A percentile compares a stretch with the other conserved stretches of the same genome.
These are phyloP conservation scores for Sorex araneus DNA, from an alignment of 2,113 vertebrate genomes.

Conservation along the genomic window DNA sequence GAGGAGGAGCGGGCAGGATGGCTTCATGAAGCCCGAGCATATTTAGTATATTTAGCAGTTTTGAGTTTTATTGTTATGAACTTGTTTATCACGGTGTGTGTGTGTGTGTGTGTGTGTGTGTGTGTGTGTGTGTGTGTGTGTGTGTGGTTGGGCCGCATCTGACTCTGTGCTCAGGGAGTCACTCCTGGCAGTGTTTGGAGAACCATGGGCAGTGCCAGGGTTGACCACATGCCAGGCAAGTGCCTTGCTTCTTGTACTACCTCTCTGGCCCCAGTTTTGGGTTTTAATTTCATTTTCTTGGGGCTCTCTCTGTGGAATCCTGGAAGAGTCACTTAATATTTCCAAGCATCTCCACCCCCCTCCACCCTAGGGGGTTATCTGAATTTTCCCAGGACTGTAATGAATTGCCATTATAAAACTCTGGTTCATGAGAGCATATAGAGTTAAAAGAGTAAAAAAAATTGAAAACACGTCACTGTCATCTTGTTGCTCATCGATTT, in stretches of 20 bases:
- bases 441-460: slow-evolving; percentile 57
- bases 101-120: too few relatives aligned
- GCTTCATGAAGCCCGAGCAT: neutral
- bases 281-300: slow-evolving; percentile 47
- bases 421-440: slow-evolving; percentile 2
- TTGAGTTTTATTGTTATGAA: neutral
- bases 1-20: neutral
- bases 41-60: slow-evolving; percentile 2
- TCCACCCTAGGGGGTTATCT: neutral
- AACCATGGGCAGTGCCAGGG: too few relatives aligned
- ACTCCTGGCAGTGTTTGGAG: too few relatives aligned
- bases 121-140: too few relatives aligned
- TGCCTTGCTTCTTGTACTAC: too few relatives aligned
- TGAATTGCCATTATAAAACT: slow-evolving; percentile 43
- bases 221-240: too few relatives aligned
- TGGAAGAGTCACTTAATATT: slow-evolving; percentile 57
- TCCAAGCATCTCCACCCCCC: neutral
- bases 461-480: too few relatives aligned
- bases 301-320: neutral
- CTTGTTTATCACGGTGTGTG: too few relatives aligned
- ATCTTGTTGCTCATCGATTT: too few relatives aligned
- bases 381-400: slow-evolving; percentile 45
- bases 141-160: too few relatives aligned
- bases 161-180: too few relatives aligned
- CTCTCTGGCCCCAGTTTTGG: neutral